Evolutionary conservation across 1,140 invertebrate species (phyloP).

Genomic region (Drosophila watanabei): DNA sequence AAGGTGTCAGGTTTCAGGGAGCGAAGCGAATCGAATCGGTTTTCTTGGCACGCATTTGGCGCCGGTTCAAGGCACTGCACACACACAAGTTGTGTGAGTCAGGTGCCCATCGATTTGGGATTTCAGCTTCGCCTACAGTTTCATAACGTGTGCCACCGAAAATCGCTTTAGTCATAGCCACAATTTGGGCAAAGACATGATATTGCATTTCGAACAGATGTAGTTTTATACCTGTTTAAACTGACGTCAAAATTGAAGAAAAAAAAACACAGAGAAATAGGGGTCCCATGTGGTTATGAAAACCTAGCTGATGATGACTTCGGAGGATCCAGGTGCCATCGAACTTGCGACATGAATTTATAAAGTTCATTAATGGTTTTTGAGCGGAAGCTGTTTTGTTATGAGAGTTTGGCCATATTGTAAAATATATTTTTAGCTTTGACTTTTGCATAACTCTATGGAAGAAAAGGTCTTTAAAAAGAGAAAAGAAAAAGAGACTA

Average conservation of each 20-base stretch:
- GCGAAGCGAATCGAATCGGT: constrained; percentile 35
- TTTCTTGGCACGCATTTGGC: constrained; percentile 67
- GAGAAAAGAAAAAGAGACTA: background rate
- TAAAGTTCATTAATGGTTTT: constrained; percentile 66
- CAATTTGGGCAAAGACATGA: constrained; percentile 25
- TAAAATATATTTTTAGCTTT: constrained; percentile 47
- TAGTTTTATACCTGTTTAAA: constrained; percentile 31
- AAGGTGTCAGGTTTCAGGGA: constrained; percentile 30
- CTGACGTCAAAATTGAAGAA: constrained; percentile 12
- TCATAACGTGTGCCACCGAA: constrained; percentile 40
- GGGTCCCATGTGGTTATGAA: constrained; percentile 34
- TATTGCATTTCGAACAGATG: constrained; percentile 34
- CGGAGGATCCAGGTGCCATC: constrained; percentile 7
- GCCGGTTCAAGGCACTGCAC: constrained; percentile 16
- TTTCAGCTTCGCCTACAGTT: constrained; percentile 27
- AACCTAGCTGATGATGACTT: constrained; percentile 32
- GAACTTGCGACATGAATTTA: constrained; percentile 59
- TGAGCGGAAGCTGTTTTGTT: constrained; percentile 39
- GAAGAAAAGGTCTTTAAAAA: too few species aligned
- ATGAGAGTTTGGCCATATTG: constrained; percentile 43
- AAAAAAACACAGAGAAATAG: background rate
- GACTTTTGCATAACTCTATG: constrained; percentile 62
- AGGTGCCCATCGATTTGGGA: constrained; percentile 17
- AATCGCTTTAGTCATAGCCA: constrained; percentile 56
- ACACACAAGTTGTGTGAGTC: constrained; percentile 9